Base-by-base conservation (phyloP, 2,113 vertebrate genomes). In the Stercorarius parasiticus region DNA sequence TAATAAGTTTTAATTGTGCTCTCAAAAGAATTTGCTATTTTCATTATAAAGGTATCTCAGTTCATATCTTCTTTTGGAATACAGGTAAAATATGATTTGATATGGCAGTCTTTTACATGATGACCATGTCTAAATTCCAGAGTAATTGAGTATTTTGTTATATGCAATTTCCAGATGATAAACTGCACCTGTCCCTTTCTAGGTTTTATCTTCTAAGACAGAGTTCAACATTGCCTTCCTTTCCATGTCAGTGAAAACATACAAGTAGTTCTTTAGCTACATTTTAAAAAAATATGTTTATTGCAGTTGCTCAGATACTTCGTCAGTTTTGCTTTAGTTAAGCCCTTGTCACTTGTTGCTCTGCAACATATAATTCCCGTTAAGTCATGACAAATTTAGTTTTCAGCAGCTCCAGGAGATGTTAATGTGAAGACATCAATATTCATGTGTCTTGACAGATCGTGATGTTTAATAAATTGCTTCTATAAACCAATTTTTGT, bases 341-440 rank as follows among this genome's bases (percentile, higher is more conserved):
- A 88, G 50, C 14, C 32, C 34, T 53, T 77, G 58, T 85, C 86
- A 96, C 86, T 83, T 97, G 91, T 94, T 97, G 84, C 74, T 90
- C 58, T 96, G 83, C 36, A 69, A 93, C 61, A 66, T 71, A 32
- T 36, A 94, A 89, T 95, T 95, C 78, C 78, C 29, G 70, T 89
- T 87, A 89, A 88, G 45, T 73, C 81, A 95, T 80, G 93, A 93
- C 78, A 95, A 86, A 95, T 80, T 71, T 9, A 80, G 83, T 94
- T 95, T 85, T 82, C 70, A 88, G 91, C 88, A 70, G 83, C 47
- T 97, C 21, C 62, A 94, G 86, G 53, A 90, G 86, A 76, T 62
- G 66, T 89, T 96, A 91, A 97, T 95, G 61, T 94, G 95, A 94
- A 42, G 12, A 76, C 36, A 94, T 97, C 91, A 91, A 96, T 97